phyloP scores from a whole-genome alignment of 2,113 vertebrate genomes.

The Phocoena sinus region DNA sequence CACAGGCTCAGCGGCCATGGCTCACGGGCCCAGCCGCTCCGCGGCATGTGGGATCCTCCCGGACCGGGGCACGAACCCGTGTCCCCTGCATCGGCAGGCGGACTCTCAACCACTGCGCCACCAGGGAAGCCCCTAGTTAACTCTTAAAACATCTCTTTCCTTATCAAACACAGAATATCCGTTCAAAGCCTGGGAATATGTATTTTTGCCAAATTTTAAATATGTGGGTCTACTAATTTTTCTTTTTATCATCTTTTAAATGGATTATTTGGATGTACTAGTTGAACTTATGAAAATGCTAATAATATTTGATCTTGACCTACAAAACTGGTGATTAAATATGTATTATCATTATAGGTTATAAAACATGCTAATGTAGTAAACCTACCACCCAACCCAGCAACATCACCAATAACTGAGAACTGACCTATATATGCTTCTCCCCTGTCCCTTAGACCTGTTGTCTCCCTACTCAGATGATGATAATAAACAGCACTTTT shows the following conservation, averaged over 20 bases:
- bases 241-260: background rate
- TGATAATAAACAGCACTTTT: background rate
- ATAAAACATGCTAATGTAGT: background rate
- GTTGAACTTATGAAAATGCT: background rate
- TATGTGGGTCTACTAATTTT: background rate
- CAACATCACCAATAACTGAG: background rate
- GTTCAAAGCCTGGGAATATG: background rate
- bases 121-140: background rate
- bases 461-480: background rate
- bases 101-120: no score
- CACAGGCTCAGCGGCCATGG: no score
- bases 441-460: background rate
- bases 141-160: conserved; percentile 9
- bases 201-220: conserved; percentile 49
- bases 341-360: background rate
- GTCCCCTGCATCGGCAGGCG: no score
- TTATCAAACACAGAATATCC: background rate
- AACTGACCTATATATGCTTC: background rate
- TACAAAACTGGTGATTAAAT: background rate
- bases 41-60: no score
- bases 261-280: conserved; percentile 14
- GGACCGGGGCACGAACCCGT: no score
- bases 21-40: no score
- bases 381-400: background rate
- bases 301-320: background rate